Evolutionary conservation across 2,797 vertebrate species (phyloP), one percentile per base, ranked within the genome.

Genomic region (Decapterus maruadsi): DNA sequence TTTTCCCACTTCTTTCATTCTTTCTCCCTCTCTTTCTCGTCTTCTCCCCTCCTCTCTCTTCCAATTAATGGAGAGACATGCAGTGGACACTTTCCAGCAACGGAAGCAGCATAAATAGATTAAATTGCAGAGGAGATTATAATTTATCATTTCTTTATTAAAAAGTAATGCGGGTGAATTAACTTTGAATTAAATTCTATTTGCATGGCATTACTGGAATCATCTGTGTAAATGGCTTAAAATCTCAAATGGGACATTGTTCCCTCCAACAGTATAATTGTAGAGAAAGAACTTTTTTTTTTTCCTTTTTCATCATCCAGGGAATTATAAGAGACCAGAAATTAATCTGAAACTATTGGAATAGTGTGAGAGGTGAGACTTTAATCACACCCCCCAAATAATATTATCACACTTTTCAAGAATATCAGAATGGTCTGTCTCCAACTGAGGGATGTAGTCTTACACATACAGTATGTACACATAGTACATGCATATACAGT

Each of bases 151-250:
- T 94, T 94, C 92, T 94, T 94, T 94, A 95, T 95, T 95, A 95
- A 94, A 95, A 94, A 93, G 92, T 95, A 94, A 95, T 94, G 91
- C 91, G 71, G 88, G 87, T 78, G 90, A 94, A 94, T 95, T 94
- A 95, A 93, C 93, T 95, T 94, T 94, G 93, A 95, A 95, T 94
- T 91, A 94, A 94, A 95, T 94, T 94, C 90, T 95, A 94, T 95
- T 95, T 95, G 94, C 94, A 90, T 90, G 89, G 93, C 83, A 93
- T 95, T 95, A 95, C 88, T 80, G 92, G 92, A 94, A 90, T 95
- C 92, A 89, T 94, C 94, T 94, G 92, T 94, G 94, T 94, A 95
- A 95, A 95, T 93, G 92, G 91, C 90, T 92, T 66, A 87, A 94
- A 95, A 94, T 95, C 94, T 94, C 94, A 80, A 85, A 93, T 91